Conservation (phyloP, 1,140 invertebrate species). For the Psix sp. region DNA sequence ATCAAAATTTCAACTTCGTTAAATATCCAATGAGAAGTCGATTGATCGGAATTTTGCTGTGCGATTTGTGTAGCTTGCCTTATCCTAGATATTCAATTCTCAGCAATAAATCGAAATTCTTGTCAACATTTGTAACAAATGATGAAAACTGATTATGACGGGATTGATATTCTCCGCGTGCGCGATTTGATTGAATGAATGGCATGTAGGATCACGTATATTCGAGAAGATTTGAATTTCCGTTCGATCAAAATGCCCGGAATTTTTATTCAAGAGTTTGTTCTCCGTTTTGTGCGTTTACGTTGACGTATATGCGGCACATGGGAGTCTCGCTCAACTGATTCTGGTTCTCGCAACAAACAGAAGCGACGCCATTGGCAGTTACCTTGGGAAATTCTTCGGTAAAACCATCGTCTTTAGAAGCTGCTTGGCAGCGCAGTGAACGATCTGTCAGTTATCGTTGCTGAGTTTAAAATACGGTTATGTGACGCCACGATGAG, state of each 20-base stretch:
- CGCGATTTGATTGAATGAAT: too few relatives aligned
- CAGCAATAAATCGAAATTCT: too few relatives aligned
- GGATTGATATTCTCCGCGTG: too few relatives aligned
- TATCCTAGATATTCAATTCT: too few relatives aligned
- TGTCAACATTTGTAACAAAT: too few relatives aligned
- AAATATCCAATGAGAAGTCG: conserved; percentile 13
- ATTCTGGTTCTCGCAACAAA: conserved; percentile 17
- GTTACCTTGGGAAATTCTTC: conserved; percentile 53
- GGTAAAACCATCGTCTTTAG: conserved; percentile 40
- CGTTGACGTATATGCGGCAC: conserved; percentile 45
- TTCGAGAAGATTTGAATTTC: conserved; percentile 9
- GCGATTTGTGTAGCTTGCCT: too few relatives aligned
- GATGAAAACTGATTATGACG: too few relatives aligned
- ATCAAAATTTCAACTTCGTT: conserved; percentile 2
- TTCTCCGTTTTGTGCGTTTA: conserved; percentile 21
- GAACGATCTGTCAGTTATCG: conserved; percentile 59
- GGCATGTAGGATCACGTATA: too few relatives aligned
- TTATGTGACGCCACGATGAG: conserved; percentile 46
- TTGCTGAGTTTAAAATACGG: conserved; percentile 50
- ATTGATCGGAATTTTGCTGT: conserved; percentile 25
- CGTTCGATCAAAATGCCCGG: conserved; percentile 28
- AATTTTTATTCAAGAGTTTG: conserved; percentile 35
- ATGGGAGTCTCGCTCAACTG: conserved; percentile 35
- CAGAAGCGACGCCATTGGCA: conserved; percentile 42
- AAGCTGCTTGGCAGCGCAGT: conserved; percentile 30